Base-by-base conservation (phyloP, 1,140 invertebrate genomes). In the Cotesia typhae region DNA sequence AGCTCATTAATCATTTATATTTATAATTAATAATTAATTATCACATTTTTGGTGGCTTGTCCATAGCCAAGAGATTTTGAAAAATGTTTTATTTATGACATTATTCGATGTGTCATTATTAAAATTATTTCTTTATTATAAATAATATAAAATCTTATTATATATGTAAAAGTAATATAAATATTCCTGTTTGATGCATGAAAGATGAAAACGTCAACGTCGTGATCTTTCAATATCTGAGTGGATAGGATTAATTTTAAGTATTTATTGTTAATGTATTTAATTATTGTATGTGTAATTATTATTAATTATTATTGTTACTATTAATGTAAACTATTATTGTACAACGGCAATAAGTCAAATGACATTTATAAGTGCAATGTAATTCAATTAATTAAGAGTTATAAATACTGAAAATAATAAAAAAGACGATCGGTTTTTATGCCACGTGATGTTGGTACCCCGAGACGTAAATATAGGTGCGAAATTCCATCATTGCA, bases 401-500 rank as follows among this genome's bases (percentile, higher is more conserved):
- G 66, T 38, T 69, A 61, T 74, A 70, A 69, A 71, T 60, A 68
- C 61, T 7, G 66, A 17, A 38, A 71, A 53, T 52, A 47, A 47
- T 47, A 66, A 59, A 72, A 74, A 75, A 74, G 60, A 38, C 38
- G 73, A 78, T 78, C 55, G 74, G 71, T 80, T 71, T 73, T 78
- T 52, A 84, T 84, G 81, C 77, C 74, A 81, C 70, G 47, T 74
- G 73, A 75, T 66, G 57, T 79, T 86, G 82, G 80, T 82, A 77
- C 69, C 71, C 35, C 63, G 84, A 85, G 84, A 85, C 84, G 80
- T 83, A 73, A 73, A 84, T 84, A 86, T 86, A 86, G 84, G 83
- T 85, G 84, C 81, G 81, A 78, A 80, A 76, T 74, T 81, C 74
- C 76, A 81, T 79, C 77, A 70, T 69, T 76, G 17, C n/a, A 77